Conservation (phyloP, 2,113 vertebrate species). For the Cranoglanis bouderius region DNA sequence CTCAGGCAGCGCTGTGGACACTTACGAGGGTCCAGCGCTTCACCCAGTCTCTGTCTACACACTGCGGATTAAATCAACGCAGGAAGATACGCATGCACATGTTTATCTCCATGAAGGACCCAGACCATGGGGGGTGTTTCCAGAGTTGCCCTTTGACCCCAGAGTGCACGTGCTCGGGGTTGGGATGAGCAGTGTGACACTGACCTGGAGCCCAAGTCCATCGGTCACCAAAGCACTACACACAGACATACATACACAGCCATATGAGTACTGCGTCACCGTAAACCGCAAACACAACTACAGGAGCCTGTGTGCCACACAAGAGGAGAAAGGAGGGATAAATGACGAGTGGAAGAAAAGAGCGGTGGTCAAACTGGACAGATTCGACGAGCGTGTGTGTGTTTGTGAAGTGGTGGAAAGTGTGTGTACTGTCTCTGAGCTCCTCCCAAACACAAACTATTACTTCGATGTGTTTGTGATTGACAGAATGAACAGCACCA, state of each 20-base stretch:
- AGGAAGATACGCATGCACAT: constrained; percentile 74
- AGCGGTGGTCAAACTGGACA: constrained; percentile 46
- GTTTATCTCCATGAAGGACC: constrained; percentile 77
- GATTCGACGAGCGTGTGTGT: constrained; percentile 69
- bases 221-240: constrained; percentile 64
- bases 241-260: not conserved
- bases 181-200: constrained; percentile 82
- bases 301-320: constrained; percentile 81
- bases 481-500: constrained; percentile 80
- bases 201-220: constrained; percentile 83
- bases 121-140: constrained; percentile 72
- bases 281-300: constrained; percentile 82
- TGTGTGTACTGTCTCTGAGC: constrained; percentile 78
- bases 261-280: constrained; percentile 83
- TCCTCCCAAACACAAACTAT: constrained; percentile 81
- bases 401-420: constrained; percentile 79
- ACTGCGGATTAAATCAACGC: constrained; percentile 77
- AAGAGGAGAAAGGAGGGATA: constrained; percentile 58
- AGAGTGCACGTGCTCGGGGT: constrained; percentile 76
- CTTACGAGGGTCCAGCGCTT: constrained; percentile 73
- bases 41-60: constrained; percentile 77
- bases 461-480: constrained; percentile 86
- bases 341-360: constrained; percentile 60
- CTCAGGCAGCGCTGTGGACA: constrained; percentile 77
- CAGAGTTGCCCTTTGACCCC: constrained; percentile 79